These are phyloP conservation scores for Calliphora vomitoria DNA, from an alignment of 2,888 invertebrate species.

Conservation along the genomic window DNA sequence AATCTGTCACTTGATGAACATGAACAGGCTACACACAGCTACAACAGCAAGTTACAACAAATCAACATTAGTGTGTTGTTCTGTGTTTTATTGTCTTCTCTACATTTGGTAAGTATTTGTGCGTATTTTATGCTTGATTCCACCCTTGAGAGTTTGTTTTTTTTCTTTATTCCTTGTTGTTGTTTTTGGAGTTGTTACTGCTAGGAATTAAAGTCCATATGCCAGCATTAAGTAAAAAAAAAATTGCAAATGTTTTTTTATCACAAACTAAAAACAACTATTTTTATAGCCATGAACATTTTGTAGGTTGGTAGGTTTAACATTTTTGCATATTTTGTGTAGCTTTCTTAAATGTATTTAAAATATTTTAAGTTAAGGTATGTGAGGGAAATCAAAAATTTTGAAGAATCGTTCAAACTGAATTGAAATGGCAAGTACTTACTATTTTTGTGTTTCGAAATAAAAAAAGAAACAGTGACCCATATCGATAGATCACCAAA, in stretches of 20 bases:
- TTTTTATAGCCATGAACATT: not conserved
- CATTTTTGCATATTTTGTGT: not conserved
- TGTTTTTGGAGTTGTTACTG: conserved; percentile 7
- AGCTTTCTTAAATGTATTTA: no score
- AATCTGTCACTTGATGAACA: conserved; percentile 81
- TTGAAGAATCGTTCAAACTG: no score
- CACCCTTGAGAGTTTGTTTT: conserved; percentile 74
- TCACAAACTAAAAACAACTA: not conserved
- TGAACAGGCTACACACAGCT: conserved; percentile 26
- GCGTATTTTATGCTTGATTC: conserved; percentile 74
- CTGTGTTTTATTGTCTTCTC: conserved; percentile 41
- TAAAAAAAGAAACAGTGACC: no score
- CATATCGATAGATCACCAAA: no score
- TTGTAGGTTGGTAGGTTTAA: conserved; percentile 12
- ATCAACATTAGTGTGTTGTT: conserved; percentile 54
- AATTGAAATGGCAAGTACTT: no score
- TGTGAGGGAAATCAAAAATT: no score
- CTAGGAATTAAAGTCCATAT: conserved; percentile 83
- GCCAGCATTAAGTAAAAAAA: conserved; percentile 83
- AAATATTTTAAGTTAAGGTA: no score
- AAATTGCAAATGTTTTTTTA: conserved; percentile 71
- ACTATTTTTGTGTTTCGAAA: no score
- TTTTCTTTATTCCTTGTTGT: not conserved
- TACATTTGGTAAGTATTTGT: conserved; percentile 42
- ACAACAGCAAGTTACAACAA: conserved; percentile 57